Evolutionary conservation across 2,113 vertebrate species (phyloP).

Genomic region (Cacatua alba): DNA sequence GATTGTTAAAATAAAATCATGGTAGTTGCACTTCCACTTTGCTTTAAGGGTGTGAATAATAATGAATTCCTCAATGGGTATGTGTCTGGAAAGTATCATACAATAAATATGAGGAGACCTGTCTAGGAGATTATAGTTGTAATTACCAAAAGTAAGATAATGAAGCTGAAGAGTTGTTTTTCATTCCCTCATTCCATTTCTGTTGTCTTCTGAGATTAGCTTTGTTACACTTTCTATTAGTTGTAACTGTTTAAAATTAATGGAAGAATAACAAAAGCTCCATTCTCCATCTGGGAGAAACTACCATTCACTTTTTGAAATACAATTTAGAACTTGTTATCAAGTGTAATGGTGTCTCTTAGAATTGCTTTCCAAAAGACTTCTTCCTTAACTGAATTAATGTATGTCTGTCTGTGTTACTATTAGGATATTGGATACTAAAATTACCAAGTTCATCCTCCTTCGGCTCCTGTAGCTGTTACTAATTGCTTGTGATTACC

Average conservation of each 20-base stretch:
- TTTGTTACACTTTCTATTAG: neutral
- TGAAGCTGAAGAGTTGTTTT: constrained; percentile 13
- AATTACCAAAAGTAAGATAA: constrained; percentile 41
- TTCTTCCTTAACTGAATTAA: neutral
- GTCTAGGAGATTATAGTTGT: neutral
- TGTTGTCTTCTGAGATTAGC: neutral
- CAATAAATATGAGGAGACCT: neutral
- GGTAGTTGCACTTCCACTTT: neutral
- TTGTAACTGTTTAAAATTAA: constrained; percentile 22
- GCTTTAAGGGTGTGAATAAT: neutral
- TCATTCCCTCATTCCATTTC: neutral
- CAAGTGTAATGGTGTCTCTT: neutral
- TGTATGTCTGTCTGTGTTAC: neutral
- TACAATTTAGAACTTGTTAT: neutral
- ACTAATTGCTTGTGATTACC: neutral
- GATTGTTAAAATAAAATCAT: neutral
- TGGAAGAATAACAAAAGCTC: neutral
- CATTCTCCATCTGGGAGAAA: neutral
- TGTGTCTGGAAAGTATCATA: neutral
- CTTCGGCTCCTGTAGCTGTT: neutral
- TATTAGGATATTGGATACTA: neutral
- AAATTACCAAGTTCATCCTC: neutral
- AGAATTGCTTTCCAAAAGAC: constrained; percentile 4
- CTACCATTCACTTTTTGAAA: neutral
- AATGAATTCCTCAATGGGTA: neutral